Base-by-base conservation (phyloP, 2,113 vertebrate species). In the Stomatorhinus ivindoensis region DNA sequence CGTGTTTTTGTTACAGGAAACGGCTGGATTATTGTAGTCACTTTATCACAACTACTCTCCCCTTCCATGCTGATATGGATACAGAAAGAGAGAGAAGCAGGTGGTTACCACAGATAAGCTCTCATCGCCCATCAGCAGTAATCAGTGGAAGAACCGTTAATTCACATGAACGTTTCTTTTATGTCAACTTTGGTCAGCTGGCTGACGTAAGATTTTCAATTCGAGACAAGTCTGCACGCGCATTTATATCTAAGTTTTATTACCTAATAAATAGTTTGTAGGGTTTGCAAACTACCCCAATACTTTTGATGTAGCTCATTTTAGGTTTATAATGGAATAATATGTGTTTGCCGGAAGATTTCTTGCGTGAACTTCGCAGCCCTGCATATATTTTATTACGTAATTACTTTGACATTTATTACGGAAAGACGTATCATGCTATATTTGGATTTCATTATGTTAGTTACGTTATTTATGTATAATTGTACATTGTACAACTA, bases 81-180 rank as follows among this genome's bases (percentile, higher is more conserved):
- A 10, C 13, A 58, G 21, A 15, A 88, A 87, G 51, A 73, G 61
- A 46, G 82, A 31, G 13, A 84, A 89, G 42, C 48, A 47, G 91
- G 58, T 90, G 92, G 91, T 91, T 47, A 80, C 15, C 76, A 51
- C 6, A 89, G 94, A 94, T 92, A 93, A 89, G 87, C n/a, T 51
- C 61, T 86, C 15, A 5, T 42, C 73, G 21, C 53, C 95, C 42
- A 47, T 44, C 94, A 58, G n/a, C 47, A 10, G 6, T 53, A 88
- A 89, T 87, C 93, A 94, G 92, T 0, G 88, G 69, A 91, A 87
- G 82, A 93, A 95, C 95, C 89, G 95, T 94, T 94, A 55, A 11
- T 21, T 44, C 9, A 21, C 8, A 39, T 9, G 17, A 69, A 47
- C 39, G 82, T 46, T 44, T 47, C 44, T 84, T 46, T 84, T n/a